Base-by-base conservation (phyloP, 1,140 invertebrate species). In the Drosophila pallidifrons region DNA sequence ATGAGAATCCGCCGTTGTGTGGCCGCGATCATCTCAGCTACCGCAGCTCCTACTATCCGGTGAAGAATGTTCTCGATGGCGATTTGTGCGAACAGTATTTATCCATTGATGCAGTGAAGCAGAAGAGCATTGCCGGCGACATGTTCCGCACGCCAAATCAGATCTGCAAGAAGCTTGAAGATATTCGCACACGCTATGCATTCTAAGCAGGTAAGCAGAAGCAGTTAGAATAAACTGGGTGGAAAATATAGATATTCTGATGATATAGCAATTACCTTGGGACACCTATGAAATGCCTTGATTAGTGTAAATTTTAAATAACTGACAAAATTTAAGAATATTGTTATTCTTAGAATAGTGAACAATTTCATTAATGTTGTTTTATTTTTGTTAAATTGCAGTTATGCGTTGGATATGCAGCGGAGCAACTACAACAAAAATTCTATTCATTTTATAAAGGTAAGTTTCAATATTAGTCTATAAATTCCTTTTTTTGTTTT, bases 41-140 rank as follows among this genome's bases (percentile, higher is more conserved):
- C 93, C 94, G 99, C 70, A 99, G 98, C 25, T 99, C 98, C 83
- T 99, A 99, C 93, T 99, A 98, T 92, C 98, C 99, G 5, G 97
- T 99, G 1, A 99, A 98, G 95, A 99, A 98, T 94, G 98, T 99
- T 0, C 97, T 99, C 74, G 99, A 99, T 93, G 99, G 99, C 4
- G 99, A 99, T 93, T 93, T 99, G 3, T 99, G 99, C 93, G 99
- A 99, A 93, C 98, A 99, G 93, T 99, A 98, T 92, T 99, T 99
- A 91, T 99, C 98, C 0, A 95, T 99, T 71, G 99, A 99, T 81
- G 94, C 96, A 0, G 93, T 94, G 0, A 99, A 99, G 93, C 99
- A 99, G 90, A 99, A 99, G 87, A 96, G 96, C 70, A 99, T 99
- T 64, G 96, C 98, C 1, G 95, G 96, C 32, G 98, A 99, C 93